These are phyloP conservation scores for Danio tinwini DNA, from an alignment of 2,797 vertebrate species.

Conservation along the genomic window DNA sequence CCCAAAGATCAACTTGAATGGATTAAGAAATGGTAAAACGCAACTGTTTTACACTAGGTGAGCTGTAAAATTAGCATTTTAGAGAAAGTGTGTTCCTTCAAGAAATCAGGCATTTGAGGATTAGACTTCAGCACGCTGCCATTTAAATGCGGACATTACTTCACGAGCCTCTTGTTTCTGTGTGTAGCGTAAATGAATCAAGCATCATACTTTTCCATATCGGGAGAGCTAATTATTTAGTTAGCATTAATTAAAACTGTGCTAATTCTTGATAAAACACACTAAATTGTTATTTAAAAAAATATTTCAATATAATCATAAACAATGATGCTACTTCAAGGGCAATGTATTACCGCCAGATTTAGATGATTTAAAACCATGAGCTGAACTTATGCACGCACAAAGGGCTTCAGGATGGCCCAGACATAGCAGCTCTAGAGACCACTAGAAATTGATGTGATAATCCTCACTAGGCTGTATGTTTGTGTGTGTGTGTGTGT, in stretches of 20 bases:
- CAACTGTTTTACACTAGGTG: no score
- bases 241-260: not conserved
- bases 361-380: constrained; percentile 4
- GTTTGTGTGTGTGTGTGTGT: constrained; percentile 1
- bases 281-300: not conserved
- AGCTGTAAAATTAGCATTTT: no score
- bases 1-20: no score
- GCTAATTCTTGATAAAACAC: not conserved
- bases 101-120: not conserved
- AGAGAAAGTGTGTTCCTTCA: no score
- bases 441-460: constrained; percentile 9
- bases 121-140: not conserved
- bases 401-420: constrained; percentile 24
- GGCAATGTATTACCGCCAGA: not conserved
- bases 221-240: not conserved
- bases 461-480: constrained; percentile 8
- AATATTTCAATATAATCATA: not conserved
- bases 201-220: not conserved
- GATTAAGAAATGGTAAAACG: no score
- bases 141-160: constrained; percentile 8
- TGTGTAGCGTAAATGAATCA: not conserved
- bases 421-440: constrained; percentile 37
- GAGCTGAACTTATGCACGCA: constrained; percentile 43
- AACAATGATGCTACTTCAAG: not conserved
- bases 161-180: not conserved